Evolutionary conservation across 2,888 invertebrate species (phyloP).

Genomic region (Apotomis capreana): DNA sequence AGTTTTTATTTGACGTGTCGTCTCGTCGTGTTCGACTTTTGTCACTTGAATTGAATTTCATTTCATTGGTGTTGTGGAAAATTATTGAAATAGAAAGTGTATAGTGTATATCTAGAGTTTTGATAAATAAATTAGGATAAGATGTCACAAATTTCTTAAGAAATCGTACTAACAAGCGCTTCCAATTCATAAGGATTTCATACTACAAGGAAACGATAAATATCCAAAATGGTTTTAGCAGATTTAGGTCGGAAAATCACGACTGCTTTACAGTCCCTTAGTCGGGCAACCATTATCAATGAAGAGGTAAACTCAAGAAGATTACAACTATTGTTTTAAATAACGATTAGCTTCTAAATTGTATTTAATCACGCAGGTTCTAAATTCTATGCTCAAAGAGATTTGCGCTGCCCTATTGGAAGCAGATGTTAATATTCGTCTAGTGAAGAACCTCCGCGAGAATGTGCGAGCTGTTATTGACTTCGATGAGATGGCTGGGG

Average conservation of each 20-base stretch:
- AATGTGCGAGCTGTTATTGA: slow-evolving; percentile 99
- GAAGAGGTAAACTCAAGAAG: slow-evolving; percentile 89
- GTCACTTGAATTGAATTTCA: slow-evolving; percentile 50
- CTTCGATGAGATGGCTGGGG: slow-evolving; percentile 99
- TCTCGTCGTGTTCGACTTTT: slow-evolving; percentile 64
- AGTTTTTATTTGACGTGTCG: slow-evolving; percentile 58
- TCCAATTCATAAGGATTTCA: slow-evolving; percentile 19
- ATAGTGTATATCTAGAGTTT: slow-evolving; percentile 23
- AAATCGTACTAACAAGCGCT: slow-evolving; percentile 5
- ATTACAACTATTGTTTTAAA: neutral
- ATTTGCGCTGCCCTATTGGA: slow-evolving; percentile 98
- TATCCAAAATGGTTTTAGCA: slow-evolving; percentile 97
- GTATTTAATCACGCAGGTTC: slow-evolving; percentile 86
- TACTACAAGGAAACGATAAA: slow-evolving; percentile 39
- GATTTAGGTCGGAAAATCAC: slow-evolving; percentile 99
- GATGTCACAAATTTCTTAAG: slow-evolving; percentile 52
- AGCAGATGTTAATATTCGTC: slow-evolving; percentile 97
- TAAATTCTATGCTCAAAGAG: slow-evolving; percentile 99
- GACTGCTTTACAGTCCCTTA: slow-evolving; percentile 97
- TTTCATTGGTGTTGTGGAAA: slow-evolving; percentile 37
- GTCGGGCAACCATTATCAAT: slow-evolving; percentile 99
- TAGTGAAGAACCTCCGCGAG: slow-evolving; percentile 97
- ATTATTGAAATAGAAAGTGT: slow-evolving; percentile 41
- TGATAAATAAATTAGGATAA: slow-evolving; percentile 44
- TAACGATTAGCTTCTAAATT: neutral